Evolutionary conservation across 2,888 invertebrate genomes (phyloP).

Genomic region (Trissoscelio sp.): DNA sequence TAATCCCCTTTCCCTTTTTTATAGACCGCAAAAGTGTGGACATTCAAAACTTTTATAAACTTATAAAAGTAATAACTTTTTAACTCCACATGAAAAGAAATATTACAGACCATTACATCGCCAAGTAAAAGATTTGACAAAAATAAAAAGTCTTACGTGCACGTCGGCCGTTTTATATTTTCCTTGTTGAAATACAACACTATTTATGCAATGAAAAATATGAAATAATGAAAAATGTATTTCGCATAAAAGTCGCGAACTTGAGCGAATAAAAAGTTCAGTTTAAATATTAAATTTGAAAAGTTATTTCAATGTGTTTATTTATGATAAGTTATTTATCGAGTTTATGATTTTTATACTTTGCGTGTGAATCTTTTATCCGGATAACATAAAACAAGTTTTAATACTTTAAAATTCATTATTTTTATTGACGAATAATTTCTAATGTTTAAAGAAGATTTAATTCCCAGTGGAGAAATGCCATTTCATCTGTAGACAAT

Average conservation of each 20-base stretch:
- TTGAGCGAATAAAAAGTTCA: neutral
- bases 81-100: conserved; percentile 52
- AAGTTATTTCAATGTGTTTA: neutral
- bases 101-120: conserved; percentile 53
- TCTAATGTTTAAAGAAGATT: no score
- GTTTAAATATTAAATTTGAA: neutral
- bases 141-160: conserved; percentile 35
- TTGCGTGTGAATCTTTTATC: neutral
- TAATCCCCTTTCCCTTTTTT: conserved; percentile 40
- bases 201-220: conserved; percentile 38
- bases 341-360: neutral
- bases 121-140: conserved; percentile 51
- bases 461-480: no score
- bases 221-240: conserved; percentile 32
- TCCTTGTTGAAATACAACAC: neutral
- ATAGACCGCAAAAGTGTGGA: conserved; percentile 54
- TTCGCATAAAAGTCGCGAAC: conserved; percentile 20
- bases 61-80: conserved; percentile 62
- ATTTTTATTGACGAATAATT: no score
- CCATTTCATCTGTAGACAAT: no score
- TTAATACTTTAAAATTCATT: neutral
- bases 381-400: neutral
- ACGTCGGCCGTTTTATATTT: conserved; percentile 16
- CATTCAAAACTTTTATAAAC: conserved; percentile 50
- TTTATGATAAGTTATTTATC: conserved; percentile 5